Evolutionary conservation across 2,113 vertebrate species (phyloP).

Genomic region (Solea senegalensis): DNA sequence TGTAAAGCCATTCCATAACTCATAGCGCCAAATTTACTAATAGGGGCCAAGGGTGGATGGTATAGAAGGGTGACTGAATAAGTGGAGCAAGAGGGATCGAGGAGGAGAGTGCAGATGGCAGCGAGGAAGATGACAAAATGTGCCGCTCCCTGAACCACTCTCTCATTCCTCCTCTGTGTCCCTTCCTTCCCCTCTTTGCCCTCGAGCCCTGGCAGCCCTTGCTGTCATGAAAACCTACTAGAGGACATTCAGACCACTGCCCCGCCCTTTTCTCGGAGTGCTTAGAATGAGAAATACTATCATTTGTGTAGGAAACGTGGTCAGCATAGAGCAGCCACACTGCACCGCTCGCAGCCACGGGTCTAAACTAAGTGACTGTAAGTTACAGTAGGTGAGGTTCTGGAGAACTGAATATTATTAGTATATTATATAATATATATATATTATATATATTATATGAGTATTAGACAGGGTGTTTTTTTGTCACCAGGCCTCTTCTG

Average conservation of each 20-base stretch:
- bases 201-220: too few species aligned
- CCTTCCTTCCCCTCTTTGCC: too few species aligned
- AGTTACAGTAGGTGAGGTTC: conserved; percentile 17
- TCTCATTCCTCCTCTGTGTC: background rate
- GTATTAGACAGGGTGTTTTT: conserved; percentile 1
- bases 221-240: conserved; percentile 45
- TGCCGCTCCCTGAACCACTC: conserved; percentile 6
- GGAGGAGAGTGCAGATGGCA: conserved; percentile 21
- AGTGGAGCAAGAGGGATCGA: conserved; percentile 22
- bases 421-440: too few species aligned
- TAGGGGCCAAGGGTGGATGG: conserved; percentile 38
- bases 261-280: conserved; percentile 45
- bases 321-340: conserved; percentile 28
- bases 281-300: conserved; percentile 46
- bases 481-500: conserved; percentile 14
- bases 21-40: conserved; percentile 50
- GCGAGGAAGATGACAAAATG: conserved; percentile 29
- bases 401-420: conserved; percentile 1
- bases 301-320: conserved; percentile 43
- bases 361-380: conserved; percentile 50
- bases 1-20: conserved; percentile 65
- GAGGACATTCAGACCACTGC: conserved; percentile 50
- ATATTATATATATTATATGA: too few species aligned
- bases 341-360: conserved; percentile 35
- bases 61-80: conserved; percentile 32